These are phyloP conservation scores for Carabus problematicus DNA, from an alignment of 2,888 invertebrate species.

Conservation along the genomic window DNA sequence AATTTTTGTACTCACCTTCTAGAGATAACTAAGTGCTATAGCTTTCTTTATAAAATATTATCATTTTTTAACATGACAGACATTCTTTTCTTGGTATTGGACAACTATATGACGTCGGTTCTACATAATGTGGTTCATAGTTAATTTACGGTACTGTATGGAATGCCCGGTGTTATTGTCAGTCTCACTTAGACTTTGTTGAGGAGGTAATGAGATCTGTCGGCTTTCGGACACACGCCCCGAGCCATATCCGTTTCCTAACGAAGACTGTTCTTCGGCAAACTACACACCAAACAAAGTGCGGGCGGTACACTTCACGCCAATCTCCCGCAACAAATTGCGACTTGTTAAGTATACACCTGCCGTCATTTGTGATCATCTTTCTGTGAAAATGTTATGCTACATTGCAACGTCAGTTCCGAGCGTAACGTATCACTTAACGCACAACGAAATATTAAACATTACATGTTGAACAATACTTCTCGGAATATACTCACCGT, in stretches of 20 bases:
- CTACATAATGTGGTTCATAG: too few relatives aligned
- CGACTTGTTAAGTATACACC: constrained; percentile 32
- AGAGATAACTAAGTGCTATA: neutral
- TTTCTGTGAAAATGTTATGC: neutral
- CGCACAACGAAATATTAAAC: too few relatives aligned
- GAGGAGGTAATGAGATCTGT: constrained; percentile 11
- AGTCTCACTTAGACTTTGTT: constrained; percentile 7
- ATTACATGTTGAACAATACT: too few relatives aligned
- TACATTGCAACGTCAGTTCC: too few relatives aligned
- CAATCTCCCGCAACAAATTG: constrained; percentile 22
- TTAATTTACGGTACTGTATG: too few relatives aligned
- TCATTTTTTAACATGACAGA: too few relatives aligned
- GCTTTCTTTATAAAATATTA: neutral
- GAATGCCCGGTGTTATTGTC: neutral
- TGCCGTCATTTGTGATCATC: constrained; percentile 23
- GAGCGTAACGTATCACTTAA: too few relatives aligned
- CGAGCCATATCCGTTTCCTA: constrained; percentile 10
- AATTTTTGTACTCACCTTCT: too few relatives aligned
- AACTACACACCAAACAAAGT: neutral
- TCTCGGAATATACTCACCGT: too few relatives aligned
- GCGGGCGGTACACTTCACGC: constrained; percentile 14
- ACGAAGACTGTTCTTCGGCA: constrained; percentile 2
- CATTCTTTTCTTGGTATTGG: too few relatives aligned
- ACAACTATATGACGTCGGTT: too few relatives aligned
- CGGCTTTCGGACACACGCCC: constrained; percentile 8